Conservation (phyloP, 2,113 vertebrate species). For the Thermophis baileyi region DNA sequence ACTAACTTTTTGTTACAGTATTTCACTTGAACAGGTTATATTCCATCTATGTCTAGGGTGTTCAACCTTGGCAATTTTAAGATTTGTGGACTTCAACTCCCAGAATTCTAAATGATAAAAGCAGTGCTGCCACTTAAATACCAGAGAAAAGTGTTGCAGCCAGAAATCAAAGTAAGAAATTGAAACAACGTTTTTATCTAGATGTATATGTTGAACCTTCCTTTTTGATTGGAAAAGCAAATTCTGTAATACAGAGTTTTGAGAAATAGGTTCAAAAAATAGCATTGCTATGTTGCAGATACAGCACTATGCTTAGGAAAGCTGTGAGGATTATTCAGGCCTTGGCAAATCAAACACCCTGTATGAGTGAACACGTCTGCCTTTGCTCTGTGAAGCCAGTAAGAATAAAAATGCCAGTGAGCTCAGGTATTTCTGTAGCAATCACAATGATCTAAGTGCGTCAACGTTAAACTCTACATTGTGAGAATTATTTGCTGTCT, state of each 20-base stretch:
- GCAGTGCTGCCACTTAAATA: not conserved
- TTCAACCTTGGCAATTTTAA: not conserved
- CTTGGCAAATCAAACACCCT: not conserved
- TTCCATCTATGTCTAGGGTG: not conserved
- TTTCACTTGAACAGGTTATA: not conserved
- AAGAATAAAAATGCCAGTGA: not conserved
- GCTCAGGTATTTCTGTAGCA: not conserved
- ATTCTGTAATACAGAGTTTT: not conserved
- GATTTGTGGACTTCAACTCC: not conserved
- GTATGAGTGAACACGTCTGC: not conserved
- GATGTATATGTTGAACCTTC: not conserved
- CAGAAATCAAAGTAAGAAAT: not conserved
- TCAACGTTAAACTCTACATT: not conserved
- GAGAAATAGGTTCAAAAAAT: not conserved
- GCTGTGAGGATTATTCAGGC: not conserved
- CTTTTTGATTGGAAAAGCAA: not conserved
- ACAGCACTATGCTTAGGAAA: not conserved
- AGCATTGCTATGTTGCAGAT: not conserved
- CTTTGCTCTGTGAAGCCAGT: not conserved
- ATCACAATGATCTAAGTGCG: not conserved
- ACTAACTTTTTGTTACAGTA: not conserved
- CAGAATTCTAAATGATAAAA: too few species aligned
- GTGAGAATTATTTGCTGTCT: not conserved
- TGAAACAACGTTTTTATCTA: not conserved
- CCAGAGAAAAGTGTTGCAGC: not conserved